These are phyloP conservation scores for Chelonoidis abingdonii DNA, from an alignment of 2,113 vertebrate species.

Conservation along the genomic window DNA sequence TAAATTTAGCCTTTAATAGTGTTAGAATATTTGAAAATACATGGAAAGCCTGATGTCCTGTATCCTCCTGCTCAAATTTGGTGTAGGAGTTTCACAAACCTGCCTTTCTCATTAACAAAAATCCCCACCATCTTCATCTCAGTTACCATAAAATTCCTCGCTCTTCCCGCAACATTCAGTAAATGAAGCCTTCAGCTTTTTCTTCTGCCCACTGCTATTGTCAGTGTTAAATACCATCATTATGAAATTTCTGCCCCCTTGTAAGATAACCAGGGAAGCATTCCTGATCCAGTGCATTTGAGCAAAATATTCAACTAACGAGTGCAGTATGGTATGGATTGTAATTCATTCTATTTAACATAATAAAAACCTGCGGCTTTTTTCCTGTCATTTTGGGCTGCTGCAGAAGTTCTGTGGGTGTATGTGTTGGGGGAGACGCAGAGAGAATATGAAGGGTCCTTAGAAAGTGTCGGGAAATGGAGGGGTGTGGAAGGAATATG, in stretches of 20 bases:
- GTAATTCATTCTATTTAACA: neutral
- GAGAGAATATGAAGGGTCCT: neutral
- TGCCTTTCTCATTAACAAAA: neutral
- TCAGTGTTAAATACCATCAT: neutral
- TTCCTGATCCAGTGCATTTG: neutral
- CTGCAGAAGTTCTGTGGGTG: neutral
- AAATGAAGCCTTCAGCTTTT: neutral
- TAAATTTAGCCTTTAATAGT: neutral
- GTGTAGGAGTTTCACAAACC: neutral
- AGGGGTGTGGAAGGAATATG: neutral
- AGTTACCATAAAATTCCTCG: neutral
- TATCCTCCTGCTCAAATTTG: neutral
- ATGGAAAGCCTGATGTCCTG: no score
- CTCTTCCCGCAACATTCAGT: neutral
- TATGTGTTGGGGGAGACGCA: neutral
- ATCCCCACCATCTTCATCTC: neutral
- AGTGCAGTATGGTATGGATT: neutral
- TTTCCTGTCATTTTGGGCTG: neutral
- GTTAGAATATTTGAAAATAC: neutral
- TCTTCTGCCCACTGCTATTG: neutral
- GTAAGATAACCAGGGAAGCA: neutral
- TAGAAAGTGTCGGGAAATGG: neutral
- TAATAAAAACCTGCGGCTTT: neutral
- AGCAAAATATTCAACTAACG: neutral
- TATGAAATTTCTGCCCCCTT: neutral